Evolutionary conservation across 2,888 invertebrate genomes (phyloP).

Genomic region (Abrostola triplasia): DNA sequence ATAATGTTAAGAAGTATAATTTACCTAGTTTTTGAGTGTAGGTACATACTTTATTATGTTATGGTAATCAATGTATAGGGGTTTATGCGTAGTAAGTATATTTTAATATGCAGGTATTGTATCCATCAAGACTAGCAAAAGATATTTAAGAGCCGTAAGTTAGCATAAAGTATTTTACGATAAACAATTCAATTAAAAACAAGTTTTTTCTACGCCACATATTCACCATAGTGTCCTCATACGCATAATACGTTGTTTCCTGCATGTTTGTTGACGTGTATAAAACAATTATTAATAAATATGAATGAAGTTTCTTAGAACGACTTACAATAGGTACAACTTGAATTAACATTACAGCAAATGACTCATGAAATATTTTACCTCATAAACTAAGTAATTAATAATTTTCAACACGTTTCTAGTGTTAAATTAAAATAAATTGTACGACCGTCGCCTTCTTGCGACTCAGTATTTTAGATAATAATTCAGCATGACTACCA

Average conservation of each 20-base stretch:
- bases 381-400: conserved; percentile 46
- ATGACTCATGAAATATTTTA: conserved; percentile 55
- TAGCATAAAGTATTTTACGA: too few relatives aligned
- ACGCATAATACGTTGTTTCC: conserved; percentile 56
- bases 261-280: conserved; percentile 58
- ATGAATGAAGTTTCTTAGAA: conserved; percentile 80
- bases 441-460: conserved; percentile 19
- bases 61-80: too few relatives aligned
- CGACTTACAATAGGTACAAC: conserved; percentile 62
- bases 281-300: conserved; percentile 76
- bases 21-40: too few relatives aligned
- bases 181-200: not conserved
- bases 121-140: too few relatives aligned
- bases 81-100: too few relatives aligned
- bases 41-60: too few relatives aligned
- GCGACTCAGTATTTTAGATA: conserved; percentile 29
- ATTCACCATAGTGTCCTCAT: conserved; percentile 22
- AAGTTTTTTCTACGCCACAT: conserved; percentile 9
- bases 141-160: too few relatives aligned
- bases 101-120: too few relatives aligned
- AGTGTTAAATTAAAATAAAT: conserved; percentile 38
- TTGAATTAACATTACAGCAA: conserved; percentile 60
- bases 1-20: too few relatives aligned
- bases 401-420: conserved; percentile 41
- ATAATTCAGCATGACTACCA: conserved; percentile 32